Base-by-base conservation (phyloP, 2,797 vertebrate genomes). In the Malurus splendens region DNA sequence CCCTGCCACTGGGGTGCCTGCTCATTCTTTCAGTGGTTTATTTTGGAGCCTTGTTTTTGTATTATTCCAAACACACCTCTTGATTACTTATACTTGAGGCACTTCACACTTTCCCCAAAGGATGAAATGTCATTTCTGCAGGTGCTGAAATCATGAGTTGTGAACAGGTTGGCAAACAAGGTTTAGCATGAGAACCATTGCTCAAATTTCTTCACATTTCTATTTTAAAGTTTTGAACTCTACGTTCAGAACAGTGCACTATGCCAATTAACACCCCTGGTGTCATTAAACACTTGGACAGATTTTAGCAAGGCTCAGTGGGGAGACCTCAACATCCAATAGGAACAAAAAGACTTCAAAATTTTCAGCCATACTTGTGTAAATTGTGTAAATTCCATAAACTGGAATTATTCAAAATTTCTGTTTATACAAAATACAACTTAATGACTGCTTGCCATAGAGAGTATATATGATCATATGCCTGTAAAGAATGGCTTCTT, bases 1-100 rank as follows among this genome's bases (percentile, higher is more conserved):
- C 36, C 30, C 5, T 14, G 22, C 48, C 0, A 0, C 16, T 78
- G 36, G 32, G 36, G 36, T 36, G 36, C 36, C 36, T 3, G 0
- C 8, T 19, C 27, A 20, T 82, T 52, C 30, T 76, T 78, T 59
- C n/a, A 30, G 7, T 15, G 16, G 7, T 52, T 89, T 75, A 32
- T 66, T 83, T 25, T 44, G 22, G 15, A 78, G 9, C 25, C 45
- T 6, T 65, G 39, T 4, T 80, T 82, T 60, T 45, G 4, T 36
- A 28, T 15, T 44, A 38, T 48, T 81, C 32, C 25, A 33, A 39
- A 79, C 8, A 32, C 30, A 67, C 73, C 71, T 73, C 56, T 87
- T 66, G 27, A 59, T 56, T 51, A 33, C 14, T 19, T 71, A 48
- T 4, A 55, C 17, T 78, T 68, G 48, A 75, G 38, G 57, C 54